Evolutionary conservation across 1,140 invertebrate species (phyloP).

Genomic region (Centruroides sculpturatus): DNA sequence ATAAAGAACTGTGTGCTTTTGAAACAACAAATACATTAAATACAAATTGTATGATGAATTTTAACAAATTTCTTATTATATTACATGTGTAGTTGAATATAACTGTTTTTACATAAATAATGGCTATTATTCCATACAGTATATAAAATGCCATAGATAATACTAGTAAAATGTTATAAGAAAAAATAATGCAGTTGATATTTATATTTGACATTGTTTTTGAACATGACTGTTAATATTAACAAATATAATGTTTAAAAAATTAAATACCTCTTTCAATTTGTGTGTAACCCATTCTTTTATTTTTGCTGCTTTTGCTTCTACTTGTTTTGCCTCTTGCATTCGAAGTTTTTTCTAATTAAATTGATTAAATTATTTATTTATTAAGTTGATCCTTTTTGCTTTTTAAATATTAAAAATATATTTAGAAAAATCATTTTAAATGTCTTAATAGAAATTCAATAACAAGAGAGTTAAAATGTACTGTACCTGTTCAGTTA

Average conservation of each 20-base stretch:
- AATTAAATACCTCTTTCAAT: slow-evolving; percentile 46
- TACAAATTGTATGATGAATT: no score
- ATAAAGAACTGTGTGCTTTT: not conserved
- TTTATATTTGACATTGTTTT: no score
- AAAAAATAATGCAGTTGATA: no score
- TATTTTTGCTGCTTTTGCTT: slow-evolving; percentile 89
- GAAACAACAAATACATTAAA: not conserved
- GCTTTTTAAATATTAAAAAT: not conserved
- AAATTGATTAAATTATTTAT: not conserved
- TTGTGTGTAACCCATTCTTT: slow-evolving; percentile 97
- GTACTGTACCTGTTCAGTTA: slow-evolving; percentile 66
- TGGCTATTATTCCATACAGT: no score
- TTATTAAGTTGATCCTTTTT: not conserved
- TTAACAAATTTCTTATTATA: no score
- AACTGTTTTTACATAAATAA: not conserved
- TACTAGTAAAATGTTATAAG: no score
- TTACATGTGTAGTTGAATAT: no score
- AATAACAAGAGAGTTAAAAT: not conserved
- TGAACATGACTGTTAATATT: no score
- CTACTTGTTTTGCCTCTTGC: slow-evolving; percentile 77
- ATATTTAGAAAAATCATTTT: not conserved
- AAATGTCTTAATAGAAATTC: not conserved
- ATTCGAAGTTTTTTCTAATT: slow-evolving; percentile 61
- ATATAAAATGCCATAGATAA: no score
- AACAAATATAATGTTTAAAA: not conserved